These are phyloP conservation scores for Philantomba maxwellii DNA, from an alignment of 2,113 vertebrate species.

Conservation along the genomic window DNA sequence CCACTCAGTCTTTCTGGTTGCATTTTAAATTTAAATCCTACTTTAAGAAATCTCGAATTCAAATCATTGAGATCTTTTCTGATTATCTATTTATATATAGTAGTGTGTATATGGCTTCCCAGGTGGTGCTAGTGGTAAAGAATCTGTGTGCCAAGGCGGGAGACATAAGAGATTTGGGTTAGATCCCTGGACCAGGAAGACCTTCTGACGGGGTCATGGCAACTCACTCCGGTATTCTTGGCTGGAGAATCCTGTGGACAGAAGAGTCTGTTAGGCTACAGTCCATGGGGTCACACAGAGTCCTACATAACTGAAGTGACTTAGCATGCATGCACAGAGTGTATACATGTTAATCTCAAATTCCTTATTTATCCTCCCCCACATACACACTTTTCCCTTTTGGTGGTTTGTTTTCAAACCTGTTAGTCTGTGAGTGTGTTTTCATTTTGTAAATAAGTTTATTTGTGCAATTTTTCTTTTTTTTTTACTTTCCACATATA, in stretches of 20 bases:
- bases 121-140: not conserved
- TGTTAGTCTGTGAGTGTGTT: not conserved
- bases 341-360: not conserved
- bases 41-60: not conserved
- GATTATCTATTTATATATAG: not conserved
- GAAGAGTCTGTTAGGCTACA: not conserved
- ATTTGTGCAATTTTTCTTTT: not conserved
- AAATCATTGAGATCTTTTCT: not conserved
- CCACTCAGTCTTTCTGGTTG: not conserved
- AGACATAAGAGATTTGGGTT: not conserved
- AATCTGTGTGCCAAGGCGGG: not conserved
- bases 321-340: not conserved
- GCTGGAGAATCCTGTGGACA: not conserved
- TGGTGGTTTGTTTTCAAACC: not conserved
- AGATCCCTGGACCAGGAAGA: not conserved
- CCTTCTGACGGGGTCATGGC: not conserved
- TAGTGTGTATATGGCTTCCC: not conserved
- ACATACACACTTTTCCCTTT: not conserved
- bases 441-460: not conserved
- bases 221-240: not conserved
- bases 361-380: not conserved
- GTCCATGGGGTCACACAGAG: not conserved
- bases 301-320: not conserved
- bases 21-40: not conserved
- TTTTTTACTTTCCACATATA: not conserved